phyloP scores from a whole-genome alignment of 2,888 invertebrate genomes.

The Eupithecia dodoneata region DNA sequence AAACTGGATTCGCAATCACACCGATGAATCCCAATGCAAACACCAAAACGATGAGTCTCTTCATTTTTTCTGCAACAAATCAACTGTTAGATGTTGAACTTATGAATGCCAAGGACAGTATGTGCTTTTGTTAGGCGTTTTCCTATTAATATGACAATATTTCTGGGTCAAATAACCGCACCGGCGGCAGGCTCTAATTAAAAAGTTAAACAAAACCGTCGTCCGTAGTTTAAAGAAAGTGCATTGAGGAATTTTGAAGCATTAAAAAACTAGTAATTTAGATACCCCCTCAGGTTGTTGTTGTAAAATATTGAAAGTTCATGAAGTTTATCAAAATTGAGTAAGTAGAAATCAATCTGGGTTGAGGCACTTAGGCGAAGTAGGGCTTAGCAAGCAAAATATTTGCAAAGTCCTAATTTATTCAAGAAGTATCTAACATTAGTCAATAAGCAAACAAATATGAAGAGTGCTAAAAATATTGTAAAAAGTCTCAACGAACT shows the following conservation, averaged over 20 bases:
- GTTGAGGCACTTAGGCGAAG: not conserved
- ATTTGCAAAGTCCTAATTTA: not conserved
- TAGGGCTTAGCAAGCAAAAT: not conserved
- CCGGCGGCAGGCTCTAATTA: conserved; percentile 28
- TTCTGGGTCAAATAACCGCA: conserved; percentile 69
- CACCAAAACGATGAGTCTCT: conserved; percentile 52
- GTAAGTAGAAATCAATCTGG: not conserved
- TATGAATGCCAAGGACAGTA: conserved; percentile 37
- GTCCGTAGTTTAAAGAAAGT: conserved; percentile 36
- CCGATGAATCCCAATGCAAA: conserved; percentile 58
- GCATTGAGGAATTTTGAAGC: conserved; percentile 12
- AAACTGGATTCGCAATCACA: conserved; percentile 56
- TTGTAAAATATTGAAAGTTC: not conserved
- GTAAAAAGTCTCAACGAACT: not conserved
- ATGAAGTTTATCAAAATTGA: not conserved
- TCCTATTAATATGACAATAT: conserved; percentile 63
- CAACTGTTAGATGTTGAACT: conserved; percentile 31
- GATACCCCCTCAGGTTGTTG: not conserved
- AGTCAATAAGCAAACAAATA: not conserved
- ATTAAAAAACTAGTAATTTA: not conserved
- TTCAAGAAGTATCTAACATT: not conserved
- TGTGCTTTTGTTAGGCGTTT: conserved; percentile 42
- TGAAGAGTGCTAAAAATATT: not conserved
- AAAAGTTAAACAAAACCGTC: conserved; percentile 36
- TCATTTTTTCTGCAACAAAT: conserved; percentile 72